A percentile compares a stretch with the other conserved stretches of the same genome.
phyloP scores from a whole-genome alignment of 1,140 invertebrate species.

The Anagrus nilaparvatae region DNA sequence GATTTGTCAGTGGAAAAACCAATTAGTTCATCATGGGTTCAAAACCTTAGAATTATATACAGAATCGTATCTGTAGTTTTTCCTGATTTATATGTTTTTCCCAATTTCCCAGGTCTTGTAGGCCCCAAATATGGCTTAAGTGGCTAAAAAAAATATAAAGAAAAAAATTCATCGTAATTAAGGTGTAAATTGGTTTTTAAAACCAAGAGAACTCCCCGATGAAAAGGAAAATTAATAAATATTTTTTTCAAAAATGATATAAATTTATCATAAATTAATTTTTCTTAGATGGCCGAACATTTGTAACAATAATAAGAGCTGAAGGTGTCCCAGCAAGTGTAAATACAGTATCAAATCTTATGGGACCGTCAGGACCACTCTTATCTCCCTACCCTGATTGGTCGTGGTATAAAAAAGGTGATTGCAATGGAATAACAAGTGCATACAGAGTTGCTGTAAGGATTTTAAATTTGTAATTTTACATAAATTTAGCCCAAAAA shows the following conservation, averaged over 20 bases:
- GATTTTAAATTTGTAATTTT: not conserved
- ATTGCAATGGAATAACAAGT: conserved; percentile 18
- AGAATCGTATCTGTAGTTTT: no score
- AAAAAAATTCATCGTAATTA: conserved; percentile 13
- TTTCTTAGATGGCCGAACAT: conserved; percentile 16
- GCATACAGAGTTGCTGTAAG: conserved; percentile 21
- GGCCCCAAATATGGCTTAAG: no score
- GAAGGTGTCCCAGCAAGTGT: conserved; percentile 22
- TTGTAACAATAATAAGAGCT: conserved; percentile 20
- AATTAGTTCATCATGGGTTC: no score
- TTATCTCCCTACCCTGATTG: conserved; percentile 24
- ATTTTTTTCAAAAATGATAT: not conserved
- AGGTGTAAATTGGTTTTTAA: conserved; percentile 19
- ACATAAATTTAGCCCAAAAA: not conserved
- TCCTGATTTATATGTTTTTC: no score
- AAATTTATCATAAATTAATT: not conserved
- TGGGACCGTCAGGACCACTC: conserved; percentile 11
- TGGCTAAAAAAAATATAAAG: no score
- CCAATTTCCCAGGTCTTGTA: no score
- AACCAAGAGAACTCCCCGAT: conserved; percentile 6
- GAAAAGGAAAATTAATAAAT: no score
- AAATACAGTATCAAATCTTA: conserved; percentile 7
- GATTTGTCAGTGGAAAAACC: no score
- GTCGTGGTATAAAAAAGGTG: conserved; percentile 17
- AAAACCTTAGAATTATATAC: no score